A percentile compares a stretch with the other conserved stretches of the same genome.
phyloP scores from a whole-genome alignment of 2,113 vertebrate genomes.

The Tyto alba region DNA sequence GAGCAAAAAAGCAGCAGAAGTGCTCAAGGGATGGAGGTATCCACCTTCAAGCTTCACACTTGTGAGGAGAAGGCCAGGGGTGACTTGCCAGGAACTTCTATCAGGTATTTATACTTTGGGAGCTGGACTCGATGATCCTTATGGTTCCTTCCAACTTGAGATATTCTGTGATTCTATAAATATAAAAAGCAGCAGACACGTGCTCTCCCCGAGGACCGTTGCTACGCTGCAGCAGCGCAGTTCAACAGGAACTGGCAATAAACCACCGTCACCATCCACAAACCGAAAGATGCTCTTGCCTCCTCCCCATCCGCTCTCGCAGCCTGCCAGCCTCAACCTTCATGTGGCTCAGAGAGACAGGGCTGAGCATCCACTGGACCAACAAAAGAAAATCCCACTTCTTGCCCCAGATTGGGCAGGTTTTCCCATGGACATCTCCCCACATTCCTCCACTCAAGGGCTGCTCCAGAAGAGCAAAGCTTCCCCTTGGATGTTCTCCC shows the following conservation, averaged over 20 bases:
- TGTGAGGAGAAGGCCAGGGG: background rate
- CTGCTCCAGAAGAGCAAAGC: background rate
- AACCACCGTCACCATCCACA: background rate
- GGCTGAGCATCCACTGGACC: background rate
- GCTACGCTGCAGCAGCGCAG: background rate
- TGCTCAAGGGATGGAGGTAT: background rate
- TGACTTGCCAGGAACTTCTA: background rate
- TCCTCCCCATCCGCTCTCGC: accelerated
- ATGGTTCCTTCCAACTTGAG: background rate
- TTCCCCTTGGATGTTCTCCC: background rate
- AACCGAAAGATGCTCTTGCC: background rate
- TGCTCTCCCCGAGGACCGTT: background rate
- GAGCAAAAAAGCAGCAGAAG: background rate
- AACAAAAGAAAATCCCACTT: background rate
- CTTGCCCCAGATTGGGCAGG: background rate
- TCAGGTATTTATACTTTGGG: background rate
- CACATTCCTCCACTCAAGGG: accelerated
- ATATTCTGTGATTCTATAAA: background rate
- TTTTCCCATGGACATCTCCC: background rate
- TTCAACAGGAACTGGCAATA: background rate
- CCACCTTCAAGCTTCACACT: background rate
- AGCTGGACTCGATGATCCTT: background rate
- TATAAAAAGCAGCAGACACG: background rate
- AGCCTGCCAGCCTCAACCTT: background rate
- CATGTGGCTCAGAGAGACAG: background rate